Base-by-base conservation (phyloP, 2,888 invertebrate species). In the Polyommatus icarus region DNA sequence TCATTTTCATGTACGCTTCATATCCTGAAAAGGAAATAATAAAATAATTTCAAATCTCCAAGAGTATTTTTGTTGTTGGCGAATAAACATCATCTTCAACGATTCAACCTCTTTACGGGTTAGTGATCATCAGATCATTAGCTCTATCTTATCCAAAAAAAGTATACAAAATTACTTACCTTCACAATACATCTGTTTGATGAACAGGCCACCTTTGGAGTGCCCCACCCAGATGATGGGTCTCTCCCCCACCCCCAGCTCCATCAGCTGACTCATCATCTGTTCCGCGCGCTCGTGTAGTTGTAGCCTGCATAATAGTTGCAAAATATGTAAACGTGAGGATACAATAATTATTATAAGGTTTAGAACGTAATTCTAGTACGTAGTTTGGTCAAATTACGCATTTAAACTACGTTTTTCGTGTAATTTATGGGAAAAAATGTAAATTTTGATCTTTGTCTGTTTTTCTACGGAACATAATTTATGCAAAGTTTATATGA, bases 191-290 rank as follows among this genome's bases (percentile, higher is more conserved):
- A 98, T 96, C 88, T 98, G 96, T 86, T 98, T 98, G 32, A 98
- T 96, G 83, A 97, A 96, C 0, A 98, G 90, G 0, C 98, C 98
- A 5, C 98, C 98, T 91, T 98, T 98, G 0, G 98, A 98, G 82
- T 95, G 95, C 0, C 96, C 96, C 4, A 98, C 97, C 97, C 98
- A 98, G 20, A 98, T 94, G 78, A 98, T 96, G 0, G 98, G 98
- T 77, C 95, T 94, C 0, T 97, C 96, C 0, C 97, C 97, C 20
- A 97, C 95, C 6, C 95, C 94, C 78, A 95, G 86, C 3, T 95
- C 94, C 50, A 97, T 90, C 81, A 98, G 89, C 77, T 96, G 89
- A 3, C 95, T 93, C 77, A 96, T 95, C 96, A 98, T 96, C 88
- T 97, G 97, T 24, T 95, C 93, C 0, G 97, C 95, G 81, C 97